phyloP scores from a whole-genome alignment of 2,113 vertebrate genomes.

The Scortum barcoo region DNA sequence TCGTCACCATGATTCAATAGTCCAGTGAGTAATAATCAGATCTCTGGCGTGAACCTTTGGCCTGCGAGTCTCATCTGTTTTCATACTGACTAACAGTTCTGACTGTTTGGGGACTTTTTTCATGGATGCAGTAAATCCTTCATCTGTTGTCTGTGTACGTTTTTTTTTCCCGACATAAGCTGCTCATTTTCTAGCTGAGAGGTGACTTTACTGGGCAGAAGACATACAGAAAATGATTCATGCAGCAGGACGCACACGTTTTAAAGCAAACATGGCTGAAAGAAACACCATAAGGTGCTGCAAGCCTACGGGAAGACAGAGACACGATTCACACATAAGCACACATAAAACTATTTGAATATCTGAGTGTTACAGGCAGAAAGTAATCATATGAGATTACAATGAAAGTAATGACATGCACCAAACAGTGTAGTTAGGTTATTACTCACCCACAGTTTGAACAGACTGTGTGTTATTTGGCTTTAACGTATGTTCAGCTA shows the following conservation, averaged over 20 bases:
- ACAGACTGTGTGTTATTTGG: not conserved
- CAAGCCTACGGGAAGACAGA: not conserved
- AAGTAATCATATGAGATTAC: not conserved
- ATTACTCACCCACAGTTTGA: not conserved
- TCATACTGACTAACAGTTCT: constrained; percentile 1
- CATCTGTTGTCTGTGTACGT: not conserved
- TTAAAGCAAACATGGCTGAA: not conserved
- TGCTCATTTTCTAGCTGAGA: not conserved
- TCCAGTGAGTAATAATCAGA: not conserved
- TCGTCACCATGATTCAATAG: not conserved
- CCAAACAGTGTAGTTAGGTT: too few species aligned
- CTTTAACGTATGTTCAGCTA: not conserved
- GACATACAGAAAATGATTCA: not conserved
- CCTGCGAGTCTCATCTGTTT: not conserved
- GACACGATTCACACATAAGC: not conserved
- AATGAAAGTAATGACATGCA: not conserved
- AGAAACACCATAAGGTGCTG: not conserved
- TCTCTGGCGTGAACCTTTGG: not conserved
- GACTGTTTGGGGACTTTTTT: not conserved
- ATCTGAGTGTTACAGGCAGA: not conserved
- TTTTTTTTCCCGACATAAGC: not conserved
- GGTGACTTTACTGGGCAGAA: not conserved
- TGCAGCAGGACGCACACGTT: not conserved
- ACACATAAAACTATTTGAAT: not conserved
- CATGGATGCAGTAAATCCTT: not conserved